Base-by-base conservation (phyloP, 2,797 vertebrate species). In the Propithecus perrieri region DNA sequence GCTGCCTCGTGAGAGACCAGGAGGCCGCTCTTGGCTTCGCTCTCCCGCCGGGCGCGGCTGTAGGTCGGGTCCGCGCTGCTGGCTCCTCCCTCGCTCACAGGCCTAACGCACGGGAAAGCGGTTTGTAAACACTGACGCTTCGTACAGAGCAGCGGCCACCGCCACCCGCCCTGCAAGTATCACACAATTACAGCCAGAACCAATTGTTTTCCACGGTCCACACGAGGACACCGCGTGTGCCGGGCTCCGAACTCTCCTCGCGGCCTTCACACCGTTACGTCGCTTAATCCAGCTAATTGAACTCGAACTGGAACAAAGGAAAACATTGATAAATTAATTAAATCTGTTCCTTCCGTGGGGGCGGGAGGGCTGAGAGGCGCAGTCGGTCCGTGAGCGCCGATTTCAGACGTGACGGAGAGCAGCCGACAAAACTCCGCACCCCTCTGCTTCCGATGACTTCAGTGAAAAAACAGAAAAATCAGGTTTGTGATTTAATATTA, bases 111-210 rank as follows among this genome's bases (percentile, higher is more conserved):
- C 0, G 2, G 43, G 43, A 43, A 0, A 1, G 35, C 11, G n/a
- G 4, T 12, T 0, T 18, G 53, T 3, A 13, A n/a, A 24, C 12
- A 1, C 26, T 0, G 10, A 15, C 7, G 30, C 53, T 0, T 0
- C 0, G 0, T 0, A 0, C 11, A 0, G 11, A 7, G 1, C 3
- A 0, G 14, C 9, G 30, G 2, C 84, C 22, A 0, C 10, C 3
- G 0, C 1, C n/a, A 1, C 41, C 12, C 1, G 3, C 5, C 30
- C 0, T 0, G 43, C 76, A n/a, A 3, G 6, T 0, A 0, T 2
- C 14, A 2, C 78, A 0, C 4, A 5, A 3, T 12, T 20, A 0
- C 33, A 28, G 20, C 4, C 2, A 43, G 74, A 75, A 18, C 67
- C 43, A 13, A 30, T 6, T 35, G 38, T 61, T 48, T 46, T 57